A percentile compares a stretch with the other conserved stretches of the same genome.
Evolutionary conservation across 2,797 vertebrate species (phyloP).

Genomic region (Emydoidea blandingii): DNA sequence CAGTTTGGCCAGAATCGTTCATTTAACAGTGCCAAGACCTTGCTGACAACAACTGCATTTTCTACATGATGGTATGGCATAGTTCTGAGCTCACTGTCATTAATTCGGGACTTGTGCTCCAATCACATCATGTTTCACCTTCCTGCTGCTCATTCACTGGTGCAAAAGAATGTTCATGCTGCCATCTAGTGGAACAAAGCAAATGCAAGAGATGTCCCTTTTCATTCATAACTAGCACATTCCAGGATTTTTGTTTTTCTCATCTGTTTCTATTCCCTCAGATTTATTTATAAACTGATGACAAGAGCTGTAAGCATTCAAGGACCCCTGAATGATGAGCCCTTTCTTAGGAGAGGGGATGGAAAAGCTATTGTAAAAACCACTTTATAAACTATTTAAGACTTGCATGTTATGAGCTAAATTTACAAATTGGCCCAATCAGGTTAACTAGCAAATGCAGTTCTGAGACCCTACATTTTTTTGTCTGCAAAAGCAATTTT

Average conservation of each 20-base stretch:
- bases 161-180: slow-evolving; percentile 40
- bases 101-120: neutral
- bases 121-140: neutral
- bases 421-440: neutral
- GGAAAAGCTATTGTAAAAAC: neutral
- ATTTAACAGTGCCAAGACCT: accelerated
- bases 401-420: neutral
- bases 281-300: neutral
- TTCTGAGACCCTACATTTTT: accelerated
- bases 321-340: neutral
- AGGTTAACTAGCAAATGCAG: neutral
- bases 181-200: slow-evolving; percentile 58
- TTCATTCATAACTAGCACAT: neutral
- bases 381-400: neutral
- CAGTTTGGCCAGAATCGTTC: neutral
- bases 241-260: neutral
- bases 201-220: neutral
- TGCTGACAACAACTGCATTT: accelerated
- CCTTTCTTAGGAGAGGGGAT: neutral
- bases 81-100: neutral
- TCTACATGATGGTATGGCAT: neutral
- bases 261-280: neutral
- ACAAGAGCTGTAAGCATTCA: neutral
- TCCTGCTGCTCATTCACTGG: accelerated
- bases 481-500: neutral